These are phyloP conservation scores for Didymodactylos carnosus DNA, from an alignment of 2,888 invertebrate species.

Conservation along the genomic window DNA sequence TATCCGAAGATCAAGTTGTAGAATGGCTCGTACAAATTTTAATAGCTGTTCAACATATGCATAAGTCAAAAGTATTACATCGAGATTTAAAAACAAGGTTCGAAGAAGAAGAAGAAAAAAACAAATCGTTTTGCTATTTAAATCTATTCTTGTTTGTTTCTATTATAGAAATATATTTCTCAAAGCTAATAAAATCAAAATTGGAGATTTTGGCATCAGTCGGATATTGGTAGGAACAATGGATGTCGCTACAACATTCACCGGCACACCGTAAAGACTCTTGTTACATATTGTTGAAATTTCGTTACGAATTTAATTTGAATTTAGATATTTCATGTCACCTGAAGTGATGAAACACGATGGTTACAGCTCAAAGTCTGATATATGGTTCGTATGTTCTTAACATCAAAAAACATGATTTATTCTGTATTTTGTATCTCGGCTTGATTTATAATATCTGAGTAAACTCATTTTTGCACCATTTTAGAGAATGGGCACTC, in stretches of 20 bases:
- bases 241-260: constrained; percentile 34
- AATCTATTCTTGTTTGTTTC: not conserved
- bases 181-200: constrained; percentile 30
- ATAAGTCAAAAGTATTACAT: constrained; percentile 28
- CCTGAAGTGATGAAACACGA: constrained; percentile 35
- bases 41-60: constrained; percentile 33
- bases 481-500: too few species aligned
- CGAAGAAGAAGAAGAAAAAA: too few species aligned
- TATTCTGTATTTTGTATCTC: not conserved
- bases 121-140: not conserved
- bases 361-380: constrained; percentile 35
- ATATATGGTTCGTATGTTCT: constrained; percentile 28
- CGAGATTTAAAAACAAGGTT: constrained; percentile 31
- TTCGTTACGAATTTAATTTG: not conserved
- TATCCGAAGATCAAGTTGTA: constrained; percentile 26
- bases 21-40: constrained; percentile 33
- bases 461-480: too few species aligned
- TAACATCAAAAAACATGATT: not conserved
- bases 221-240: constrained; percentile 32
- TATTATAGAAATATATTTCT: constrained; percentile 32
- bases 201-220: constrained; percentile 36
- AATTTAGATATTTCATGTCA: constrained; percentile 30
- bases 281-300: not conserved
- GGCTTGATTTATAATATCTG: too few species aligned
- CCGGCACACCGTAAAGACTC: constrained; percentile 34